Conservation (phyloP, 2,888 invertebrate species). For the Ophonus ardosiacus region DNA sequence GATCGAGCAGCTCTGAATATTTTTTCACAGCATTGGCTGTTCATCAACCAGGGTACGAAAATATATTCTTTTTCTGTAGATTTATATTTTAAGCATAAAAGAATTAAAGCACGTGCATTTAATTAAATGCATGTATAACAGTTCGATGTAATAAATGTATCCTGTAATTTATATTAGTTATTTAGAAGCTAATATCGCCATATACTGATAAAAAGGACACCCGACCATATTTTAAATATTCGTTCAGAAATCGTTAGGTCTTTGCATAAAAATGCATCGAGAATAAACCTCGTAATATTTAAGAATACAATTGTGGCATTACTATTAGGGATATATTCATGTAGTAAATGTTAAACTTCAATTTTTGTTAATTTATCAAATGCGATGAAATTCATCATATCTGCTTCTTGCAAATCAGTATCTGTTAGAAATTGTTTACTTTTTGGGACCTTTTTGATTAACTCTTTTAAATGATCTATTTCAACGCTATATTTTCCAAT, state of each 20-base stretch:
- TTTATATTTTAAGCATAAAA: conserved; percentile 16
- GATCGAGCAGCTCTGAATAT: conserved; percentile 34
- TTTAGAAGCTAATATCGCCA: conserved; percentile 60
- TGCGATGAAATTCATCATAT: conserved; percentile 59
- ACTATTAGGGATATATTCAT: not conserved
- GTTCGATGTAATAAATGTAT: conserved; percentile 56
- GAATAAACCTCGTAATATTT: not conserved
- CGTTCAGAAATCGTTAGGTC: not conserved
- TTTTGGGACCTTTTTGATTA: conserved; percentile 25
- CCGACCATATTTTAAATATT: conserved; percentile 51
- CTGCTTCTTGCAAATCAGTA: conserved; percentile 26
- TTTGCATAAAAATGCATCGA: conserved; percentile 6
- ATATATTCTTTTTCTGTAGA: not conserved
- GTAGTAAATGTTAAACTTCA: not conserved
- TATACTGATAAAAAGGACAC: conserved; percentile 58
- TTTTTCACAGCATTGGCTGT: conserved; percentile 40
- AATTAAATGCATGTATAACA: conserved; percentile 64
- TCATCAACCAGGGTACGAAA: conserved; percentile 28
- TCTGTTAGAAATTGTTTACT: conserved; percentile 19
- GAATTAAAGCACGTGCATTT: conserved; percentile 61
- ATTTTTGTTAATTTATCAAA: conserved; percentile 37
- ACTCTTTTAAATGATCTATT: not conserved
- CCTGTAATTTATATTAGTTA: conserved; percentile 25
- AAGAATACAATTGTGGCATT: not conserved
- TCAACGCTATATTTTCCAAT: conserved; percentile 64